Conservation (phyloP, 30 jellyfish, hydroid and myxozoan species). For the Nemopilema nomurai region DNA sequence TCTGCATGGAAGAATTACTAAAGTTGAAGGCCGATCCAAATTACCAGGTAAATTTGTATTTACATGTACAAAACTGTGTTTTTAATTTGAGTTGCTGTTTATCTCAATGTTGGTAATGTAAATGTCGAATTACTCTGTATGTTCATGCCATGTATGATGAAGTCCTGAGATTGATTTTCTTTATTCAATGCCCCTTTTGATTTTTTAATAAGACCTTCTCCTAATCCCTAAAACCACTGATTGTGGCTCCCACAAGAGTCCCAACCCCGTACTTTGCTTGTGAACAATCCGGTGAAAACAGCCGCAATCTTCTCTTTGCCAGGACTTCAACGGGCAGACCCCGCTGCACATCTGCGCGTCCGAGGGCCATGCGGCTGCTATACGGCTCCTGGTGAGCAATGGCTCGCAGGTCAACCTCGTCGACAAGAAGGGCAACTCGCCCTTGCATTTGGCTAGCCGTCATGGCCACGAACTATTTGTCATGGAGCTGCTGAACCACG, state of each 20-base stretch:
- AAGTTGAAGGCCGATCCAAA: slow-evolving; percentile 83
- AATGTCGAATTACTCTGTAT: too few species aligned
- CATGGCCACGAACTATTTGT: slow-evolving; percentile 93
- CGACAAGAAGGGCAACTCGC: slow-evolving; percentile 87
- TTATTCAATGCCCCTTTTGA: too few species aligned
- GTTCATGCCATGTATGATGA: too few species aligned
- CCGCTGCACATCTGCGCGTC: slow-evolving; percentile 92
- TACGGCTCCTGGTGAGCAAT: slow-evolving; percentile 74
- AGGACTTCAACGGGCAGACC: slow-evolving; percentile 90
- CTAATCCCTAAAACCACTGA: too few species aligned
- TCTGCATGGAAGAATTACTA: slow-evolving; percentile 77
- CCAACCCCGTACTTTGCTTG: background rate
- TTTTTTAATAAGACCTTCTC: too few species aligned
- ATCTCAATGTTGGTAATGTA: too few species aligned
- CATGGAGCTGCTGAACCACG: slow-evolving; percentile 80
- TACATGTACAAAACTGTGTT: too few species aligned
- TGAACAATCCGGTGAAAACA: too few species aligned
- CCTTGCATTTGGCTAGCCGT: slow-evolving; percentile 91
- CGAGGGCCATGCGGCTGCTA: slow-evolving; percentile 89
- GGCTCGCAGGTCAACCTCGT: slow-evolving; percentile 81
- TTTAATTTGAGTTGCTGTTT: too few species aligned
- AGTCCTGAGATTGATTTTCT: too few species aligned
- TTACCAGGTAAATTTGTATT: slow-evolving; percentile 61
- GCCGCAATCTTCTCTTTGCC: background rate
- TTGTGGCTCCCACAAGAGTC: too few species aligned